A percentile compares a stretch with the other conserved stretches of the same genome.
Conservation (phyloP, 2,888 invertebrate species). For the Dynastes tityus region DNA sequence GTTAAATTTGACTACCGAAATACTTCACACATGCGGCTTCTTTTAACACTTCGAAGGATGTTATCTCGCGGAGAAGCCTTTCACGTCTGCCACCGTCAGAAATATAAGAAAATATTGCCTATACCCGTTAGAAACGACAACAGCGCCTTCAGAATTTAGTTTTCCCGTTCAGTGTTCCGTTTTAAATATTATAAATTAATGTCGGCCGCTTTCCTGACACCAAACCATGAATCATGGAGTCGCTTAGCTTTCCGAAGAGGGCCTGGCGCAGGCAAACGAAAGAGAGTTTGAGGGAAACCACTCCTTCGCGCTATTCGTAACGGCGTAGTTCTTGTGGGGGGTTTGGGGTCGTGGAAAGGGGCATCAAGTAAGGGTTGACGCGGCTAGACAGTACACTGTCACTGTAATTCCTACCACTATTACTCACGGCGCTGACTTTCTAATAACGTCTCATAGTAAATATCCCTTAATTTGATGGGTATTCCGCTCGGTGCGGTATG, state of each 20-base stretch:
- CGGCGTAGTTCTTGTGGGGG: slow-evolving; percentile 13
- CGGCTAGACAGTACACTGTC: slow-evolving; percentile 52
- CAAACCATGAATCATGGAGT: slow-evolving; percentile 46
- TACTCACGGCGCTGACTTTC: slow-evolving; percentile 57
- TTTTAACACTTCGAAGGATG: too few relatives aligned
- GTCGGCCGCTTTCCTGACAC: slow-evolving; percentile 43
- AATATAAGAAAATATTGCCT: slow-evolving; percentile 13
- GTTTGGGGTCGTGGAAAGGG: not conserved
- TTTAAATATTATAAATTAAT: slow-evolving; percentile 50
- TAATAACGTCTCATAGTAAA: slow-evolving; percentile 48
- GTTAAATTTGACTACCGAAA: too few relatives aligned
- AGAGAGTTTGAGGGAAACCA: slow-evolving; percentile 8
- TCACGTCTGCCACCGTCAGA: not conserved
- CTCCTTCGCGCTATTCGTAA: too few relatives aligned
- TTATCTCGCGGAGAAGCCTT: not conserved
- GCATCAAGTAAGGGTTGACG: slow-evolving; percentile 37
- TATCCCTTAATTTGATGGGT: slow-evolving; percentile 42
- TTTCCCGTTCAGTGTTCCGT: slow-evolving; percentile 35
- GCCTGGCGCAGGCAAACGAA: not conserved
- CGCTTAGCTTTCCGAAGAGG: slow-evolving; percentile 17
- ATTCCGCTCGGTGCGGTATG: not conserved
- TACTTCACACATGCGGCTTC: too few relatives aligned
- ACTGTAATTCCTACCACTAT: slow-evolving; percentile 58
- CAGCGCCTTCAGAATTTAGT: slow-evolving; percentile 20
- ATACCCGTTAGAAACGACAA: not conserved